Evolutionary conservation across 1,140 invertebrate species (phyloP).

Genomic region (Odontomachus brunneus): DNA sequence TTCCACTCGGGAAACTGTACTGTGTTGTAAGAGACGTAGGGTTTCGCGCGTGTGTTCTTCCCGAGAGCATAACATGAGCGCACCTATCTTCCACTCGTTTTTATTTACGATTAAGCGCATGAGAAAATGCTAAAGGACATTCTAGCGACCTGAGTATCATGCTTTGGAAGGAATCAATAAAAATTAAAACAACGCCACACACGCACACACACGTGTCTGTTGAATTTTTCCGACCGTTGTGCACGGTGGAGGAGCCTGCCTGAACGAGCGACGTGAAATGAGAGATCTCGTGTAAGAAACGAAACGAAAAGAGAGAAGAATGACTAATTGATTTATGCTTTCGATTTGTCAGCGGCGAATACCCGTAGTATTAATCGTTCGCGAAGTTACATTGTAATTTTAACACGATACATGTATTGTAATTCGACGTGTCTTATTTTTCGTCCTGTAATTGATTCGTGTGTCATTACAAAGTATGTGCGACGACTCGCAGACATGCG

Average conservation of each 20-base stretch:
- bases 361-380: no score
- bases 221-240: slow-evolving; percentile 36
- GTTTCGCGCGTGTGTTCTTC: slow-evolving; percentile 59
- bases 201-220: no score
- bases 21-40: slow-evolving; percentile 59
- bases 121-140: slow-evolving; percentile 30
- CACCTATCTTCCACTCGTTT: slow-evolving; percentile 59
- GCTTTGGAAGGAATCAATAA: slow-evolving; percentile 57
- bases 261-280: slow-evolving; percentile 53
- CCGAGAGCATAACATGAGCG: slow-evolving; percentile 45
- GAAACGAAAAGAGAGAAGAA: not conserved
- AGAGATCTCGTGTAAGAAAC: not conserved
- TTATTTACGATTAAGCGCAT: slow-evolving; percentile 63
- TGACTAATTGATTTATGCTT: no score
- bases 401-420: no score
- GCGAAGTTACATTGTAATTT: no score
- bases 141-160: slow-evolving; percentile 51
- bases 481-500: no score
- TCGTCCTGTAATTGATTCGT: no score
- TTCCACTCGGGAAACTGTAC: slow-evolving; percentile 61
- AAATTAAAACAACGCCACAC: slow-evolving; percentile 36
- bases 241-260: slow-evolving; percentile 50
- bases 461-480: not conserved
- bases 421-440: no score
- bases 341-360: no score